phyloP scores from a whole-genome alignment of 2,113 vertebrate genomes.

The Rhodinocichla rosea region DNA sequence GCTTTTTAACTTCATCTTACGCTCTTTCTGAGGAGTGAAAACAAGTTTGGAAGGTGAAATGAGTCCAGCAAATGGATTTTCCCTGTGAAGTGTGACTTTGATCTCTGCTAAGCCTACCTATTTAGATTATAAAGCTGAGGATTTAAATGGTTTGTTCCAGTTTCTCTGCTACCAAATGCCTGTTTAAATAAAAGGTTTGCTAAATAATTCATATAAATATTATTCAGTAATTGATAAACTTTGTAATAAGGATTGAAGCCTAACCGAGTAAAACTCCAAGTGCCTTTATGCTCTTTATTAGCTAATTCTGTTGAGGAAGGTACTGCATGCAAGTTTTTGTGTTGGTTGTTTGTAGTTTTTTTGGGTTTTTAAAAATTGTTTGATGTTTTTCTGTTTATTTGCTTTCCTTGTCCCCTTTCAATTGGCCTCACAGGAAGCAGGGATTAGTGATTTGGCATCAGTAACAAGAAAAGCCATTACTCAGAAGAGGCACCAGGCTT shows the following conservation, averaged over 20 bases:
- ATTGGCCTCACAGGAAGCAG: not conserved
- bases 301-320: not conserved
- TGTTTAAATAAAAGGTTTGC: not conserved
- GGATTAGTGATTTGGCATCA: not conserved
- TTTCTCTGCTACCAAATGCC: not conserved
- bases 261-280: not conserved
- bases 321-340: not conserved
- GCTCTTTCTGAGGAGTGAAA: not conserved
- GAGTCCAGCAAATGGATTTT: not conserved
- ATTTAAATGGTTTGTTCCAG: not conserved
- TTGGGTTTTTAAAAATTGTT: not conserved
- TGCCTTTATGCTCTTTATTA: not conserved
- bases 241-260: not conserved
- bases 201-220: constrained; percentile 23
- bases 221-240: constrained; percentile 4
- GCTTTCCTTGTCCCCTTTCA: not conserved
- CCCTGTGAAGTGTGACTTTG: not conserved
- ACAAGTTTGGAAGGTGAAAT: not conserved
- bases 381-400: not conserved
- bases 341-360: not conserved
- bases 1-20: not conserved
- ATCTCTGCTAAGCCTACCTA: not conserved
- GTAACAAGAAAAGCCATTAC: not conserved
- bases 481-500: not conserved
- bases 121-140: not conserved